These are phyloP conservation scores for Tipula vernalis DNA, from an alignment of 2,888 invertebrate genomes.

Conservation along the genomic window DNA sequence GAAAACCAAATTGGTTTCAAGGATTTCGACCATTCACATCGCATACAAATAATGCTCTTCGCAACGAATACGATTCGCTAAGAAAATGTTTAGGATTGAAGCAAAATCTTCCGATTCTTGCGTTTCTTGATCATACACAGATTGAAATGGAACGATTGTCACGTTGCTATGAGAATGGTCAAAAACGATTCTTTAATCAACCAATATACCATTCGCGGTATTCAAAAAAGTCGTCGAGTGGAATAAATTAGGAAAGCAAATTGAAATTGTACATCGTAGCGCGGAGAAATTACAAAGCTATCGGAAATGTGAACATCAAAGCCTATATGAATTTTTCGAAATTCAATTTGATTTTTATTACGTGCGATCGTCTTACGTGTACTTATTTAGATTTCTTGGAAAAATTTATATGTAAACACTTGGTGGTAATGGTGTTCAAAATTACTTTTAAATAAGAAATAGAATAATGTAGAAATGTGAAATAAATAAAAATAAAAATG, in stretches of 20 bases:
- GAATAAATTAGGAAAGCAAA: background rate
- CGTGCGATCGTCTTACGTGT: background rate
- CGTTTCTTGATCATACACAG: background rate
- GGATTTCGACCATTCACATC: background rate
- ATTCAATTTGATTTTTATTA: background rate
- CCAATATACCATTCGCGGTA: background rate
- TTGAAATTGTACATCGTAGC: background rate
- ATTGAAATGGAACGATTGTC: background rate
- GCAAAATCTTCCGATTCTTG: background rate
- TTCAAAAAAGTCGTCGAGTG: background rate
- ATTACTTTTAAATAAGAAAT: background rate
- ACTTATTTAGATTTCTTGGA: background rate
- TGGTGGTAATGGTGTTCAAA: background rate
- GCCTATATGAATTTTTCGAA: background rate
- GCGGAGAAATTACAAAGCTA: background rate
- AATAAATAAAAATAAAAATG: background rate
- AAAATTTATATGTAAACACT: background rate
- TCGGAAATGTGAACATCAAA: background rate
- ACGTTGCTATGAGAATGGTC: background rate
- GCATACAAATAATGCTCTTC: background rate
- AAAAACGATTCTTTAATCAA: background rate
- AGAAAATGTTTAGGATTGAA: background rate
- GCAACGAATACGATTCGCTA: background rate
- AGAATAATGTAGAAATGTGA: background rate
- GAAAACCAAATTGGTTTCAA: background rate